phyloP scores from a whole-genome alignment of 2,888 invertebrate species.

The Himalopsyche anomala region DNA sequence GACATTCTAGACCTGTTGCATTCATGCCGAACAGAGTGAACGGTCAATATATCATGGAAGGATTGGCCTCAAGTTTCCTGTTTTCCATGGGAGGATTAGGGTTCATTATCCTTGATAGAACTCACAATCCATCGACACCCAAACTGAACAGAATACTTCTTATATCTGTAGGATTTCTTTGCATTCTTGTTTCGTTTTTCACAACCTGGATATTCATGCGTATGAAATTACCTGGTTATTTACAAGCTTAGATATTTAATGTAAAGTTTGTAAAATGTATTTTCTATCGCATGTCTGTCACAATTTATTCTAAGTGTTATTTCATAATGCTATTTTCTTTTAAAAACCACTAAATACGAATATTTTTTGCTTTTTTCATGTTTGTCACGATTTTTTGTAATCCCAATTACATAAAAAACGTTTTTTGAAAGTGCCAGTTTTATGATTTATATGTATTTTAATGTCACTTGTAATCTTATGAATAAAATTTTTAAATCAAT shows the following conservation, averaged over 20 bases:
- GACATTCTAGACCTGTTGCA: conserved; percentile 96
- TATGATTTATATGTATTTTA: no score
- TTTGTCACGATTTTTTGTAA: no score
- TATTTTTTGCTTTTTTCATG: no score
- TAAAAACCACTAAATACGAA: no score
- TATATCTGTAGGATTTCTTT: conserved; percentile 92
- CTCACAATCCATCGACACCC: conserved; percentile 91
- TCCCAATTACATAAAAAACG: no score
- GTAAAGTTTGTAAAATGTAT: conserved; percentile 9
- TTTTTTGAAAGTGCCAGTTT: no score
- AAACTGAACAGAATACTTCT: conserved; percentile 94
- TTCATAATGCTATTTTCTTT: no score
- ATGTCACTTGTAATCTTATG: no score
- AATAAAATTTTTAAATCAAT: no score
- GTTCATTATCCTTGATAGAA: conserved; percentile 96
- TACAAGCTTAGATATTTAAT: conserved; percentile 76
- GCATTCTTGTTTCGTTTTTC: conserved; percentile 94
- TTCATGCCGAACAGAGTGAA: conserved; percentile 99
- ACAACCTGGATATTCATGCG: conserved; percentile 99
- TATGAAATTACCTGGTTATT: conserved; percentile 95
- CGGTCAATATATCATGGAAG: conserved; percentile 99
- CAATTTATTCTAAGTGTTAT: not conserved
- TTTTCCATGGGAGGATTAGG: conserved; percentile 97
- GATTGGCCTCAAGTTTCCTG: conserved; percentile 96
- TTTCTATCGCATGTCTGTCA: not conserved